Percentiles rank a stretch among this genome's conserved stretches.
Evolutionary conservation across 2,797 vertebrate species (phyloP).

Genomic region (Lithobates sylvaticus): DNA sequence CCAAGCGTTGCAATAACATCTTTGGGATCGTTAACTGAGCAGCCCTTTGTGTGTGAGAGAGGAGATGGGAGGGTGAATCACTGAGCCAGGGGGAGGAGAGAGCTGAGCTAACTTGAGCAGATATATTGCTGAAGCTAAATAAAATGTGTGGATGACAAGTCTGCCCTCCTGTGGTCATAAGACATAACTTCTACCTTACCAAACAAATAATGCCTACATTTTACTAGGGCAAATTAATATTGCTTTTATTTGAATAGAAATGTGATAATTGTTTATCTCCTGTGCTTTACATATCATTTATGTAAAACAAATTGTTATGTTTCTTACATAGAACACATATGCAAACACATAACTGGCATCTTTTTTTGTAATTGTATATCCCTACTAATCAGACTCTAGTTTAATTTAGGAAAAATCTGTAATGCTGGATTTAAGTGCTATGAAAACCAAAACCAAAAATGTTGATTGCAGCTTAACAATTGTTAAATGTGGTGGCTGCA

Average conservation of each 20-base stretch:
- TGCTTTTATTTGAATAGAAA: not conserved
- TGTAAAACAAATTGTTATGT: not conserved
- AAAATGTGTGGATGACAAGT: not conserved
- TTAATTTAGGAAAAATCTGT: no score
- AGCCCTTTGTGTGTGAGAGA: conserved; percentile 45
- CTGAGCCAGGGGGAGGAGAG: conserved; percentile 64
- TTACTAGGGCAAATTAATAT: no score
- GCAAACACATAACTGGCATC: not conserved
- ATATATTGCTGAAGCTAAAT: conserved; percentile 36
- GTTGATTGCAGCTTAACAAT: no score
- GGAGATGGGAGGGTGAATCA: conserved; percentile 50
- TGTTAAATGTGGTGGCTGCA: no score
- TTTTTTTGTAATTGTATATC: no score
- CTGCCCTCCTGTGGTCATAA: not conserved
- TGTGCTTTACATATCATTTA: no score
- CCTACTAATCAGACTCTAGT: no score
- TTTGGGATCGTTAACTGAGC: conserved; percentile 1
- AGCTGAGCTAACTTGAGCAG: not conserved
- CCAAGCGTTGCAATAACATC: conserved; percentile 47
- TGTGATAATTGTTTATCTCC: no score
- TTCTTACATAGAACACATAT: not conserved
- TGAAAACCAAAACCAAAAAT: no score
- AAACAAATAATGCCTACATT: not conserved
- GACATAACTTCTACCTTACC: not conserved
- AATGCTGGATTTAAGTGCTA: no score